Evolutionary conservation across 1,140 invertebrate genomes (phyloP), one percentile per base, ranked within the genome.

Genomic region (Lasioglossum baleicum): DNA sequence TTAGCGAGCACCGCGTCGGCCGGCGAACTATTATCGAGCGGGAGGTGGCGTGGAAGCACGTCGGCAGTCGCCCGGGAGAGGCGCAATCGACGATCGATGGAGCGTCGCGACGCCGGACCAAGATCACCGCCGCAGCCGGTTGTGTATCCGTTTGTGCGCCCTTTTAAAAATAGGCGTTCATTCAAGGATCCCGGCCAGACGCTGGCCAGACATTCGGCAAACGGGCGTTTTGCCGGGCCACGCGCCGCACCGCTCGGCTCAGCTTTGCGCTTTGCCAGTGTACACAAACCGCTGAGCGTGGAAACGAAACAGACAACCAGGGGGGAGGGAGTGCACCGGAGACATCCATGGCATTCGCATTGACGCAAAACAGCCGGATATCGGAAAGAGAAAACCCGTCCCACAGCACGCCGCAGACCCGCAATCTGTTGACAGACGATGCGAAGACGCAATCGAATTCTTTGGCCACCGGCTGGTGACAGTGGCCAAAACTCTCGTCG

Each of bases 161-260:
- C 87, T 86, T 90, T 89, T 89, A 90, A 90, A 90, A 90, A 90
- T 90, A 90, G 89, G 81, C 86, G 83, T 90, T 90, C 88, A 88
- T 90, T 90, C 88, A 89, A 90, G 89, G 87, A 91, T 90, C 87
- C 82, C 53, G 64, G 79, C 86, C 84, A 90, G 89, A 90, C 88
- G 82, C 77, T 74, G 67, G 81, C 86, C 87, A 90, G 89, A 90
- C 89, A 85, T 86, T 88, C 83, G 86, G 81, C 87, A 85, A 68
- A 75, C 88, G 65, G 84, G 74, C 76, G 86, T 83, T 83, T 83
- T 82, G 85, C 70, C 84, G 71, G 71, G 48, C 40, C 67, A 65
- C 61, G 58, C 51, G n/a, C 17, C 64, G 31, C 67, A 63, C 40
- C 61, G 53, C 40, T 73, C 22, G 56, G 51, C 20, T 53, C 64